Percentiles rank a stretch among this genome's conserved stretches.
These are phyloP conservation scores for Enteromius trimaculatus DNA, from an alignment of 2,797 vertebrate genomes.

Conservation along the genomic window DNA sequence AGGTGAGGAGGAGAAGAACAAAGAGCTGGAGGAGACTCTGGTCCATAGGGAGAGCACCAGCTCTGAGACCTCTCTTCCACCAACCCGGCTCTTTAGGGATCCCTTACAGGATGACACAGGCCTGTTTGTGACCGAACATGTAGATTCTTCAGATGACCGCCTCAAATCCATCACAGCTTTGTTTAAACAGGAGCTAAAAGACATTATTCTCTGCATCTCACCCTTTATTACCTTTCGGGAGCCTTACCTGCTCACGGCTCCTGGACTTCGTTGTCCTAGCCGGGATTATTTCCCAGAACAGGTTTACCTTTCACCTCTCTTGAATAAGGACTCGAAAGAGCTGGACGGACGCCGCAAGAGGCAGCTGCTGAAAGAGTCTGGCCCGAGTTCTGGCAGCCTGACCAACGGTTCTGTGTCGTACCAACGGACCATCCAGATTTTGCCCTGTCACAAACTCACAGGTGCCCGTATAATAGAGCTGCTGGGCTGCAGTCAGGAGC, in stretches of 20 bases:
- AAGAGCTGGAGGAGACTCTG: conserved; percentile 64
- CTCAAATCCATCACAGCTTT: conserved; percentile 87
- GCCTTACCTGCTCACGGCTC: conserved; percentile 88
- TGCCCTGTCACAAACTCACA: conserved; percentile 89
- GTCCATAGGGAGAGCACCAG: conserved; percentile 64
- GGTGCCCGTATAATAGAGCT: conserved; percentile 88
- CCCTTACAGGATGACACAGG: conserved; percentile 96
- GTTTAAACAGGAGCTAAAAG: conserved; percentile 95
- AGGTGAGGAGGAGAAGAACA: conserved; percentile 58
- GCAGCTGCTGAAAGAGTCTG: conserved; percentile 88
- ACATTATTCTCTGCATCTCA: conserved; percentile 94
- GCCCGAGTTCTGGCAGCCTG: conserved; percentile 69
- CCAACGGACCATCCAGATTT: conserved; percentile 78
- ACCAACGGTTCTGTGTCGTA: conserved; percentile 75
- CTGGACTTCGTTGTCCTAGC: conserved; percentile 90
- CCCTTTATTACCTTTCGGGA: conserved; percentile 92
- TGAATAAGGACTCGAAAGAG: conserved; percentile 93
- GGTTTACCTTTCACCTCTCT: conserved; percentile 91
- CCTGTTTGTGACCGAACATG: conserved; percentile 89
- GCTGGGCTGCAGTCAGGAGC: conserved; percentile 80
- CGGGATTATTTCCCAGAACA: conserved; percentile 94
- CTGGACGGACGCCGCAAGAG: conserved; percentile 90
- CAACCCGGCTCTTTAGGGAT: conserved; percentile 86
- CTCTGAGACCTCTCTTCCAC: conserved; percentile 69
- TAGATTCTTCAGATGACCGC: conserved; percentile 89